These are phyloP conservation scores for Enteromius radiatus DNA, from an alignment of 2,797 vertebrate genomes.

Conservation along the genomic window DNA sequence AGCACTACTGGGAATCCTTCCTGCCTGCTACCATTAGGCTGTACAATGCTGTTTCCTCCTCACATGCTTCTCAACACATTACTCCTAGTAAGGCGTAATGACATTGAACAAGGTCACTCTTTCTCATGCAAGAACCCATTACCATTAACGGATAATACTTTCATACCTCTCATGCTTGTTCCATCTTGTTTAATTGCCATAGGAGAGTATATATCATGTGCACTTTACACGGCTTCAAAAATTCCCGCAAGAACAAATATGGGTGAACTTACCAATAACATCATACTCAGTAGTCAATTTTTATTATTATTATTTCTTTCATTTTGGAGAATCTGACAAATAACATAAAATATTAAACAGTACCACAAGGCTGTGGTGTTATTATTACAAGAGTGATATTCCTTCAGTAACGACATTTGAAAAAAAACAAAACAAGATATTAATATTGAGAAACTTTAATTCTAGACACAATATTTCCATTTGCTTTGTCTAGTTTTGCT, in stretches of 20 bases:
- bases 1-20: constrained; percentile 45
- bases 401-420: not conserved
- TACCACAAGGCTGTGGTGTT: not conserved
- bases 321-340: not conserved
- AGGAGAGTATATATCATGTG: not conserved
- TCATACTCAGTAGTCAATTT: not conserved
- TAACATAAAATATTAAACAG: not conserved
- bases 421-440: not conserved
- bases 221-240: not conserved
- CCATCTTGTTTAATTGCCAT: constrained; percentile 11
- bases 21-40: constrained; percentile 35
- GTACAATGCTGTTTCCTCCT: constrained; percentile 5
- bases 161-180: constrained; percentile 19
- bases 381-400: not conserved
- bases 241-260: not conserved
- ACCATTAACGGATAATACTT: constrained; percentile 21
- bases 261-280: not conserved
- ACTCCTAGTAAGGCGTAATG: constrained; percentile 30
- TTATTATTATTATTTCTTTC: too few species aligned
- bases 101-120: constrained; percentile 47
- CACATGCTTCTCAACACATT: constrained; percentile 23
- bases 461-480: not conserved
- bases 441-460: not conserved
- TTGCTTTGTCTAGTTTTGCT: not conserved
- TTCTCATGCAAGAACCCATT: constrained; percentile 17